A percentile compares a stretch with the other conserved stretches of the same genome.
phyloP scores from a whole-genome alignment of 92 coral and sea anemone species.

The Chrysogorgia sp. region DNA sequence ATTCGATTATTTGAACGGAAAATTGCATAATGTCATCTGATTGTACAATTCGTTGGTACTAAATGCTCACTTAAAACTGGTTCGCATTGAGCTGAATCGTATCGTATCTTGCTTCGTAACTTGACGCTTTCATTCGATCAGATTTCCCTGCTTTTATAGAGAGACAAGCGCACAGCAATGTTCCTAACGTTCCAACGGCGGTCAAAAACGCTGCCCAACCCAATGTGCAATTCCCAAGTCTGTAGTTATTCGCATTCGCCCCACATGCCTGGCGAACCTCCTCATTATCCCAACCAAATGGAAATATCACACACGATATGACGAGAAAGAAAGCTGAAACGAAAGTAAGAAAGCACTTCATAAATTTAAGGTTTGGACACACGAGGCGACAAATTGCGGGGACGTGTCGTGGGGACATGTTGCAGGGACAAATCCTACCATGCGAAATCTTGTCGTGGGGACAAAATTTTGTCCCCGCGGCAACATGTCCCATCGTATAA shows the following conservation, averaged over 20 bases:
- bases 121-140: constrained; percentile 22
- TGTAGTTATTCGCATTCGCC: constrained; percentile 61
- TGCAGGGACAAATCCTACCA: no score
- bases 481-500: no score
- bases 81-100: background rate
- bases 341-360: background rate
- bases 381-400: no score
- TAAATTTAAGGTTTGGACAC: no score
- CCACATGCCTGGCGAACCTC: constrained; percentile 93
- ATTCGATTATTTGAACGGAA: no score
- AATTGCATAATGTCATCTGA: no score
- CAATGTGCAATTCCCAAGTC: constrained; percentile 72
- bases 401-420: no score
- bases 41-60: no score
- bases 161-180: constrained; percentile 70
- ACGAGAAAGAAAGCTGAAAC: constrained; percentile 71
- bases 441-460: no score
- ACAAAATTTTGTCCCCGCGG: no score
- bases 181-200: constrained; percentile 61
- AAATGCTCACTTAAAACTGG: no score
- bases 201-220: constrained; percentile 78
- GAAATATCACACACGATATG: constrained; percentile 80
- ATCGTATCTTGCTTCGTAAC: constrained; percentile 2
- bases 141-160: constrained; percentile 67
- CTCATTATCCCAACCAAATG: constrained; percentile 87